Evolutionary conservation across 2,113 vertebrate species (phyloP), one percentile per base, ranked within the genome.

Genomic region (Bos indicus): DNA sequence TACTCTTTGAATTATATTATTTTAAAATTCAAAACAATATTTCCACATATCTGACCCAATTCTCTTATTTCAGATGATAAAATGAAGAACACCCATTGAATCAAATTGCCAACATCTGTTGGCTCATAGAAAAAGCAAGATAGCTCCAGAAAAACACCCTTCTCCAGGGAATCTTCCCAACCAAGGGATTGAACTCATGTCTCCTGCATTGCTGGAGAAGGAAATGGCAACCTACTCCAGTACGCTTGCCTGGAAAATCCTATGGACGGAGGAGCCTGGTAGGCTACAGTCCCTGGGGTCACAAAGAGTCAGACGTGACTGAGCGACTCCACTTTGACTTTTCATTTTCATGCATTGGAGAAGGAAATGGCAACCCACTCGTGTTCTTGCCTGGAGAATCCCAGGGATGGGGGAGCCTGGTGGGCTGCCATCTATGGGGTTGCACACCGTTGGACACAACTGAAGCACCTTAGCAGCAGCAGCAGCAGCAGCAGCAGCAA

Each of bases 251-350:
- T 71, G 19, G n/a, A 36, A 71, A 71, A 71, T 71, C 64, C 64
- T n/a, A 71, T 71, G n/a, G n/a, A 36, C 0, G 0, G n/a, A 71
- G 64, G 9, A 71, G 5, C 64, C 64, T 71, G 19, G n/a, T 36
- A 23, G n/a, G 64, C 64, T 21, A 6, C n/a, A 21, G n/a, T 71
- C n/a, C 64, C 9, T 36, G 17, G 64, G n/a, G 33, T 71, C 19
- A 36, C 17, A 1, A 71, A 71, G 64, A 71, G n/a, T 71, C 0
- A 0, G 64, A 36, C 0, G 0, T 0, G 4, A 71, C n/a, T 71
- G 64, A 67, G 64, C 17, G 0, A 71, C 64, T 36, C 21, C 17
- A 71, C 17, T 67, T 67, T 67, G 33, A 67, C 64, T n/a, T 36
- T 36, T 67, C 33, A 36, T 17, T 71, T 71, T 71, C n/a, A 36